Conservation (phyloP, 2,888 invertebrate genomes). For the Dendrolimus houi region DNA sequence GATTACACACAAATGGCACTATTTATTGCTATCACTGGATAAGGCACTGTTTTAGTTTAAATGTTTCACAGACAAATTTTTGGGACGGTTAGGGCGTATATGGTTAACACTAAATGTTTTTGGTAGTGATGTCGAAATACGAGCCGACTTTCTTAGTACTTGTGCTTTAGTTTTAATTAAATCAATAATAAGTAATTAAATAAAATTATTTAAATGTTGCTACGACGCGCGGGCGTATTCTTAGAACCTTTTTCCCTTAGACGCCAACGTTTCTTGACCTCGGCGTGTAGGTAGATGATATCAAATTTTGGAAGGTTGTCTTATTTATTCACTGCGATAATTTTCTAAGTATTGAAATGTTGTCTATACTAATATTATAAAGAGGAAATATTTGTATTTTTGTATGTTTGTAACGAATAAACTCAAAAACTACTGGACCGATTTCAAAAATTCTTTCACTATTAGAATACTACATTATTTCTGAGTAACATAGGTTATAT, state of each 20-base stretch:
- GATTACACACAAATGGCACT: constrained; percentile 5
- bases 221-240: not conserved
- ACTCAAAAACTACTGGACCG: too few species aligned
- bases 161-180: not conserved
- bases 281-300: not conserved
- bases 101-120: not conserved
- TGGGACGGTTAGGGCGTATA: not conserved
- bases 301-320: not conserved
- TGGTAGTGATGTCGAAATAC: not conserved
- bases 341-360: too few species aligned
- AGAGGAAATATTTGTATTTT: too few species aligned
- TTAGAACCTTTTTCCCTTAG: not conserved
- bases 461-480: too few species aligned
- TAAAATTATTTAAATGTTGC: not conserved
- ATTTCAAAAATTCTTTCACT: too few species aligned
- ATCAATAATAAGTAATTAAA: not conserved
- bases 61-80: not conserved
- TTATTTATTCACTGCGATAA: not conserved
- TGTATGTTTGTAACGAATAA: too few species aligned
- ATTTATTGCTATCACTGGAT: constrained; percentile 11
- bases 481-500: too few species aligned
- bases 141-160: not conserved
- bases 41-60: constrained; percentile 11
- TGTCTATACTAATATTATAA: too few species aligned
- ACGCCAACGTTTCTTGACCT: not conserved